These are phyloP conservation scores for Clarias macrocephalus DNA, from an alignment of 2,113 vertebrate species.

Conservation along the genomic window DNA sequence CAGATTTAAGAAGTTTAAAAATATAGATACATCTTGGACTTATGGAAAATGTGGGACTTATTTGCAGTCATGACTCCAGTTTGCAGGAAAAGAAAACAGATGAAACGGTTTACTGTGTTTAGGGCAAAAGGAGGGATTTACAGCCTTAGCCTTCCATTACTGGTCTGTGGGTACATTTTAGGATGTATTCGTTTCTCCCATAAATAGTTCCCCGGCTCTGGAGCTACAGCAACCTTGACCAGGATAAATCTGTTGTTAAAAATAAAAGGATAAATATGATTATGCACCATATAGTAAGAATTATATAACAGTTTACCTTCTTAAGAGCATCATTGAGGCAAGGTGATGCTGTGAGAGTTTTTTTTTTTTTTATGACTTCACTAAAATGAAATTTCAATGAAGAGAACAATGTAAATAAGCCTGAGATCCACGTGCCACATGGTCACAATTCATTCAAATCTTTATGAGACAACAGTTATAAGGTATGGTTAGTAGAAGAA, in stretches of 20 bases:
- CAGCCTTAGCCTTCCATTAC: not conserved
- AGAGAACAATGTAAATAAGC: constrained; percentile 2
- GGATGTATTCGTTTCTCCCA: not conserved
- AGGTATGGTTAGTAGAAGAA: not conserved
- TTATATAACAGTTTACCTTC: not conserved
- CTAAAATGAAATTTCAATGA: not conserved
- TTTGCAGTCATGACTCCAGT: not conserved
- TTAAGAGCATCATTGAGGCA: not conserved
- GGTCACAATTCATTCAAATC: not conserved
- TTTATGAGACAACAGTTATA: constrained; percentile 5
- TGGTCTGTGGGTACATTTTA: not conserved
- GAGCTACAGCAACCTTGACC: not conserved
- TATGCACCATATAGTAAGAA: not conserved
- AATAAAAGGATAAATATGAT: not conserved
- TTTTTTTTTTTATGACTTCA: not conserved
- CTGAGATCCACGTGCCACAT: not conserved
- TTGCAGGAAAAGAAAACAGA: not conserved
- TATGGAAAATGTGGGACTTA: not conserved
- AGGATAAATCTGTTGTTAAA: not conserved
- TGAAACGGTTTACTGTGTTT: not conserved
- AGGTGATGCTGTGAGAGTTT: not conserved
- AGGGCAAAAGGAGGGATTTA: not conserved
- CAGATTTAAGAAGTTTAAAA: too few relatives aligned
- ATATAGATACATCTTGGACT: not conserved
- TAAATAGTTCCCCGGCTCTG: not conserved